These are phyloP conservation scores for Drosophila nr. perissopoda DNA, from an alignment of 2,888 invertebrate species.

Conservation along the genomic window DNA sequence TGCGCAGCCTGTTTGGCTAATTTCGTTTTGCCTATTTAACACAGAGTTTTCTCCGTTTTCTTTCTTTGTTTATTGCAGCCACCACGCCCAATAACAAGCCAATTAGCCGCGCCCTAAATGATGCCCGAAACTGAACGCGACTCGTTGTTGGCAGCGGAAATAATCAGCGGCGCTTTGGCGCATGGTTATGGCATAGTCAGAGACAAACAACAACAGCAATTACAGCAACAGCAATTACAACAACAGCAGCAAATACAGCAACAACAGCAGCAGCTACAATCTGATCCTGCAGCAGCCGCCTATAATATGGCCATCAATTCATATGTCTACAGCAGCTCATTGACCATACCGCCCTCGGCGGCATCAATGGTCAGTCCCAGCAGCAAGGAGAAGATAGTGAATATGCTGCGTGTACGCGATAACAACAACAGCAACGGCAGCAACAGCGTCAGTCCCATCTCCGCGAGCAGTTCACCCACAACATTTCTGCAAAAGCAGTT, in stretches of 20 bases:
- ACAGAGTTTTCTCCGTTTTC: constrained; percentile 19
- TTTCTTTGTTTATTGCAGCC: constrained; percentile 44
- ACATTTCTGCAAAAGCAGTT: constrained; percentile 80
- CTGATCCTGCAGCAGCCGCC: constrained; percentile 29
- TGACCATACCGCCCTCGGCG: constrained; percentile 79
- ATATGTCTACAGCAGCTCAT: constrained; percentile 83
- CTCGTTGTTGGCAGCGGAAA: constrained; percentile 81
- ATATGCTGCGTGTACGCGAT: constrained; percentile 71
- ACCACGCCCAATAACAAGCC: constrained; percentile 46
- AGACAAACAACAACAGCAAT: constrained; percentile 57
- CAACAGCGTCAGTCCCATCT: constrained; percentile 48
- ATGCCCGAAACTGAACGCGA: constrained; percentile 85
- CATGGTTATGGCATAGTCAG: constrained; percentile 79
- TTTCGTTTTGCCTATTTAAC: constrained; percentile 43
- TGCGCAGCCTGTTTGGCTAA: constrained; percentile 64
- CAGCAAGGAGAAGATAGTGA: constrained; percentile 77
- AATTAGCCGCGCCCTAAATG: constrained; percentile 78
- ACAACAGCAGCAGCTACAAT: constrained; percentile 51
- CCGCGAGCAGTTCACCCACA: constrained; percentile 66
- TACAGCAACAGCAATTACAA: constrained; percentile 45
- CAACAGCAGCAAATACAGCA: constrained; percentile 47
- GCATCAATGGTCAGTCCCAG: constrained; percentile 68
- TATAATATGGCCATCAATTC: constrained; percentile 80
- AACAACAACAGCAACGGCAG: constrained; percentile 51
- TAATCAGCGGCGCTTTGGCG: constrained; percentile 82